These are phyloP conservation scores for Periplaneta americana DNA, from an alignment of 1,140 invertebrate species.

Conservation along the genomic window DNA sequence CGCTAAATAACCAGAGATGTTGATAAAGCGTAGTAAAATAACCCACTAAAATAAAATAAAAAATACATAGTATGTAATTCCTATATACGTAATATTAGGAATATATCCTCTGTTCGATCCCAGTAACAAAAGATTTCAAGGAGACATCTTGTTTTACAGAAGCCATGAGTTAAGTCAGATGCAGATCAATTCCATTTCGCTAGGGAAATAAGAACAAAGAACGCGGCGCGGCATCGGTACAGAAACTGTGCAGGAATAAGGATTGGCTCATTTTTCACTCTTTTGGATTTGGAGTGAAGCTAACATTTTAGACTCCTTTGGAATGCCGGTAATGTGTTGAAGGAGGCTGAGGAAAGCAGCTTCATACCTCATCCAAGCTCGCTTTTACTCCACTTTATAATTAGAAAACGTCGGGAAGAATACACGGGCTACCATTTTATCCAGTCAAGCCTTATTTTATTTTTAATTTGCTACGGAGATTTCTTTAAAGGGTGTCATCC, in stretches of 20 bases:
- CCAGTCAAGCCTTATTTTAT: not conserved
- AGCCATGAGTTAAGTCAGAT: not conserved
- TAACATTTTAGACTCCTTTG: not conserved
- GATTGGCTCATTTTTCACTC: not conserved
- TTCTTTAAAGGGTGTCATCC: not conserved
- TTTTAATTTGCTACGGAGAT: not conserved
- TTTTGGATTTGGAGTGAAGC: not conserved
- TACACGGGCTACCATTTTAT: not conserved
- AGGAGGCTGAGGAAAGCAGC: not conserved
- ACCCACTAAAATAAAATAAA: too few relatives aligned
- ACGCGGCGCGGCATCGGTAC: not conserved
- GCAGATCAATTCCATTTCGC: not conserved
- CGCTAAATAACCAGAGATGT: too few relatives aligned
- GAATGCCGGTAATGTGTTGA: not conserved
- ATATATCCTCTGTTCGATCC: too few relatives aligned
- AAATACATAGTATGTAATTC: too few relatives aligned
- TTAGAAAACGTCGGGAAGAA: not conserved
- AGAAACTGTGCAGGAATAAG: not conserved
- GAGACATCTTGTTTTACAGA: not conserved
- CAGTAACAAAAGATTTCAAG: too few relatives aligned
- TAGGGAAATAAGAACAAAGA: not conserved
- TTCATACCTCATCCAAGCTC: not conserved
- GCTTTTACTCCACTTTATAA: not conserved
- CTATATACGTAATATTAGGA: too few relatives aligned
- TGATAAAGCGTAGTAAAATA: too few relatives aligned